Base-by-base conservation (phyloP, 1,140 invertebrate species). In the Drosophila kikkawai region DNA sequence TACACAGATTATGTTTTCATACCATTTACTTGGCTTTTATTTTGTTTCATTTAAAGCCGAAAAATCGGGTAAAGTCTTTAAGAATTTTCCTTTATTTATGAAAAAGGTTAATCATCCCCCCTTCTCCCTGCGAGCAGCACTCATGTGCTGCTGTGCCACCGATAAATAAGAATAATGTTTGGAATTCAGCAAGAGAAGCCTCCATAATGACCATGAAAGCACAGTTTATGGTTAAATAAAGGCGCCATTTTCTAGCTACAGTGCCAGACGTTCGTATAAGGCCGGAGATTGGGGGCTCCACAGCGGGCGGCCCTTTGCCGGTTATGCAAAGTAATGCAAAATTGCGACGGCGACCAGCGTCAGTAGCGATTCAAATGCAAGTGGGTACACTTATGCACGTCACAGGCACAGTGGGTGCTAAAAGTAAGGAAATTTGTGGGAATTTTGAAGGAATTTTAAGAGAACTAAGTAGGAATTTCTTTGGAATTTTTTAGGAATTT, bases 281-380 rank as follows among this genome's bases (percentile, higher is more conserved):
- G 34, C 51, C 0, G 36, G 17, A 19, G 17, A 48, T 45, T 19
- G n/a, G n/a, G n/a, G 26, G 26, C 32, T 42, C 37, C 69, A 9
- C 71, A 74, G 63, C 37, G 47, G 55, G 42, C 45, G 32, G 32
- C 60, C 61, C 57, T 56, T 58, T 67, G 67, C 50, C 68, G 83
- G 67, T 87, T 87, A 87, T 87, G 83, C 83, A 87, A 87, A 87
- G 77, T 87, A 87, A 87, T 87, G 83, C 84, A 88, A 87, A 88
- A 88, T 88, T 79, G 80, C 79, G 75, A 85, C 55, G 79, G 58
- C 69, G 53, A 36, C 42, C 73, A 75, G 69, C 53, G 64, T 51
- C 76, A 79, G 74, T 53, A 71, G 64, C 82, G 75, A 80, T 85
- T 88, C 82, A 74, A 87, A 79, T 87, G 84, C 84, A 88, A 83